Evolutionary conservation across 2,113 vertebrate species (phyloP).

Genomic region (Microtus ochrogaster): DNA sequence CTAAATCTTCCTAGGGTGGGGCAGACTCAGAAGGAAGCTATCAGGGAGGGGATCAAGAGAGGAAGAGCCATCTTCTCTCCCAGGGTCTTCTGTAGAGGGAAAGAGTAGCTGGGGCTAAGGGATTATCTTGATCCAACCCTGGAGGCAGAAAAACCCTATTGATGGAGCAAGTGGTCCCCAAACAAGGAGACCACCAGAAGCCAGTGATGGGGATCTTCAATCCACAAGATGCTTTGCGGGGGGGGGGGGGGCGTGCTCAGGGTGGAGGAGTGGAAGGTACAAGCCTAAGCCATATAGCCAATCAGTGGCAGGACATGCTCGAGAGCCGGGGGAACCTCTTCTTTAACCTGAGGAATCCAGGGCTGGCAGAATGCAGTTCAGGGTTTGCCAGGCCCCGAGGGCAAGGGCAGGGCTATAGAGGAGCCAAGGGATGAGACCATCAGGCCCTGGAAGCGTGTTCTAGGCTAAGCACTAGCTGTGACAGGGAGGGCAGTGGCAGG

Average conservation of each 20-base stretch:
- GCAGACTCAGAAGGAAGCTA: background rate
- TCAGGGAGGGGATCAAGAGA: background rate
- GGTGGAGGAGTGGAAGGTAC: background rate
- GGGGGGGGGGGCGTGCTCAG: background rate
- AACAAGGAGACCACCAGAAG: background rate
- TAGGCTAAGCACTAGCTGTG: background rate
- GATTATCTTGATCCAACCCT: background rate
- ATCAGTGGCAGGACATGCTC: background rate
- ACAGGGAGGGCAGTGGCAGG: background rate
- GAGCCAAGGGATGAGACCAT: background rate
- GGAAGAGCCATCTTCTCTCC: background rate
- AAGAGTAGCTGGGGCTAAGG: background rate
- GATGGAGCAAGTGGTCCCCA: too few relatives aligned
- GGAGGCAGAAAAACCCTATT: background rate
- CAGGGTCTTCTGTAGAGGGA: background rate
- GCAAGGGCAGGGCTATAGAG: background rate
- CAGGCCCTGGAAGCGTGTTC: background rate
- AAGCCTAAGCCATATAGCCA: background rate
- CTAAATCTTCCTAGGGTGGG: background rate
- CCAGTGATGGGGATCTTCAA: background rate
- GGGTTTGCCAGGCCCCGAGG: background rate
- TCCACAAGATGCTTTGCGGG: background rate
- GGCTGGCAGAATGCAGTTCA: background rate
- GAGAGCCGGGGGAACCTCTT: background rate
- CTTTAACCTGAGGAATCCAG: background rate